Evolutionary conservation across 2,888 invertebrate genomes (phyloP).

Genomic region (Lycophotia porphyrea): DNA sequence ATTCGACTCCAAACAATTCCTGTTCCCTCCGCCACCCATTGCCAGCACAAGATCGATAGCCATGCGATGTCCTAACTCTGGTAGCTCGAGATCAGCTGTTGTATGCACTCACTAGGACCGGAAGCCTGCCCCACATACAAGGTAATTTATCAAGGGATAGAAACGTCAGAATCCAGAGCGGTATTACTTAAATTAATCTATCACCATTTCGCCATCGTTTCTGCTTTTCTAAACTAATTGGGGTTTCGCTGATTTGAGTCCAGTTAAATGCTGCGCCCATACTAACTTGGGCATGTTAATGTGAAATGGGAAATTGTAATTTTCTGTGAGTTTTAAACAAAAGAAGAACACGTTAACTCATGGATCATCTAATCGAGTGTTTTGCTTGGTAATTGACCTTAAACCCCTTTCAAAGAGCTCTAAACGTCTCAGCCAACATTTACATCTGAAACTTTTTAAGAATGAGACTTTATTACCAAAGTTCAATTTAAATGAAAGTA

Average conservation of each 20-base stretch:
- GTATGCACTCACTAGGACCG: slow-evolving; percentile 21
- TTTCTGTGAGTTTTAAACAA: neutral
- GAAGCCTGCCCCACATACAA: slow-evolving; percentile 44
- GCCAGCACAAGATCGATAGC: slow-evolving; percentile 41
- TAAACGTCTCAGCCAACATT: neutral
- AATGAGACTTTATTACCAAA: neutral
- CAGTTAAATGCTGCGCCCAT: neutral
- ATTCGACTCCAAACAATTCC: slow-evolving; percentile 29
- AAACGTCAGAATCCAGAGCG: slow-evolving; percentile 23
- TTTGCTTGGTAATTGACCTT: neutral
- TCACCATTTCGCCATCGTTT: slow-evolving; percentile 41
- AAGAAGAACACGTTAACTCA: neutral
- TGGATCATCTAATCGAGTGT: neutral
- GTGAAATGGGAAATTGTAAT: neutral
- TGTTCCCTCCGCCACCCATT: slow-evolving; percentile 13
- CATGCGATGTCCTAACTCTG: slow-evolving; percentile 43
- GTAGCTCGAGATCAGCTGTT: slow-evolving; percentile 37
- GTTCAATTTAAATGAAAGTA: neutral
- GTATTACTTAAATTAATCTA: slow-evolving; percentile 7
- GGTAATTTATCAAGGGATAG: slow-evolving; percentile 40
- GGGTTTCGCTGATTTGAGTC: neutral
- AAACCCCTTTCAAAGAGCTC: neutral
- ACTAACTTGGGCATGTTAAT: neutral
- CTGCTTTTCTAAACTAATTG: neutral
- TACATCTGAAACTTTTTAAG: neutral